Evolutionary conservation across 2,797 vertebrate genomes (phyloP), one percentile per base, ranked within the genome.

Genomic region (Buceros bicornis): DNA sequence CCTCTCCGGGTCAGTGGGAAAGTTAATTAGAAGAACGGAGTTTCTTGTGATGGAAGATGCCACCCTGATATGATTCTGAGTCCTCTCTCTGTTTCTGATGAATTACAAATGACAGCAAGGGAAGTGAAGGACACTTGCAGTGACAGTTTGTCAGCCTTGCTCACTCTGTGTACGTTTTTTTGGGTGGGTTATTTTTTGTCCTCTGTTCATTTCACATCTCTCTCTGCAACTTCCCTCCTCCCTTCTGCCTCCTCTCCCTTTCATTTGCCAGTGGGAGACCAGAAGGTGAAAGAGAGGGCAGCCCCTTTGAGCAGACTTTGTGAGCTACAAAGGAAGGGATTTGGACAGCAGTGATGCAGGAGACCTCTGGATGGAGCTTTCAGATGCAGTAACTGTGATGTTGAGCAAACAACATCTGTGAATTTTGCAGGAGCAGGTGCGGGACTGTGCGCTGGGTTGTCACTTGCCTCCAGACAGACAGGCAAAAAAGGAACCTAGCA

Each of bases 11-110:
- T 99, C 98, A 99, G 95, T 98, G 98, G 96, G 97, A 98, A 98
- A 99, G 99, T 98, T 99, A 99, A 99, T 99, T 99, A 98, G 98
- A 98, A 98, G 96, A 97, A 95, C 8, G 84, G 94, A 73, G 95
- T 97, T 98, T 97, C 96, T 95, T 89, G 94, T 95, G 98, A 97
- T 98, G 97, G 97, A 97, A 97, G 95, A 97, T 88, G 94, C 96
- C 87, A 96, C 90, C 95, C 95, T 97, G 97, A 97, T 98, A 97
- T 96, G 97, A 98, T 95, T 97, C 91, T 97, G 95, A 97, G 87
- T 96, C 94, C 73, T 89, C 95, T 62, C 95, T 96, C 96, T 94
- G 94, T 66, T 96, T 96, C 97, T 97, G 97, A 98, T 98, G 97
- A 97, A 98, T 98, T 97, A 97, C 98, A 98, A 98, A 98, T 98